phyloP scores from a whole-genome alignment of 92 coral and sea anemone genomes.

The Palythoa grandis region DNA sequence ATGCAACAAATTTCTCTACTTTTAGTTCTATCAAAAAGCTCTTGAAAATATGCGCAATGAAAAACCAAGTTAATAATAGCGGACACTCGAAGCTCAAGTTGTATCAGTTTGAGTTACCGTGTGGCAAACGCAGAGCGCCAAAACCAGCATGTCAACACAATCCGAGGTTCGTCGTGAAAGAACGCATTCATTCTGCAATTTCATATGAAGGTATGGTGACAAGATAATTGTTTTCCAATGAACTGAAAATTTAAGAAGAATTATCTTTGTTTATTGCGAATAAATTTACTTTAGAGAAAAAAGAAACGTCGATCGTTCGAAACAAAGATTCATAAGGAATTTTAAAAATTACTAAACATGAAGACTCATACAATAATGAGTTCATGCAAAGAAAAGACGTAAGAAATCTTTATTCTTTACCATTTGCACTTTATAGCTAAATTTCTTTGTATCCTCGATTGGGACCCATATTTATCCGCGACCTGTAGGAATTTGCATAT shows the following conservation, averaged over 20 bases:
- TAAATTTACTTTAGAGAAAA: not conserved
- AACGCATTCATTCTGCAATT: not conserved
- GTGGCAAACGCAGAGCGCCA: not conserved
- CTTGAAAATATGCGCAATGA: slow-evolving; percentile 5
- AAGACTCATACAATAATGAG: too few species aligned
- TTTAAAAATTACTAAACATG: too few species aligned
- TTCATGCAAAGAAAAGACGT: too few species aligned
- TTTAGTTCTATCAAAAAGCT: not conserved
- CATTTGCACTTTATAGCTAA: too few species aligned
- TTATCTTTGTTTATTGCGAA: not conserved
- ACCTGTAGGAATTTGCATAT: too few species aligned
- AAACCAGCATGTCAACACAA: slow-evolving; percentile 26
- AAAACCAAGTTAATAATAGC: not conserved
- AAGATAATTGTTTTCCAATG: not conserved
- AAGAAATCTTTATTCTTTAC: too few species aligned
- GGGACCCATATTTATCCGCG: too few species aligned
- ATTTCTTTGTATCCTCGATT: too few species aligned
- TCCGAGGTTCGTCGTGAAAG: not conserved
- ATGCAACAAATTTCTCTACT: not conserved
- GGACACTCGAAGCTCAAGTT: slow-evolving; percentile 16
- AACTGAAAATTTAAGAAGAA: not conserved
- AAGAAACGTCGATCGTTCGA: not conserved
- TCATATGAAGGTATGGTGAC: slow-evolving; percentile 17
- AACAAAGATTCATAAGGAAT: too few species aligned
- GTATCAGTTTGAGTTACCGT: slow-evolving; percentile 32